Evolutionary conservation across 1,140 invertebrate genomes (phyloP).

Genomic region (Drosophila varians): DNA sequence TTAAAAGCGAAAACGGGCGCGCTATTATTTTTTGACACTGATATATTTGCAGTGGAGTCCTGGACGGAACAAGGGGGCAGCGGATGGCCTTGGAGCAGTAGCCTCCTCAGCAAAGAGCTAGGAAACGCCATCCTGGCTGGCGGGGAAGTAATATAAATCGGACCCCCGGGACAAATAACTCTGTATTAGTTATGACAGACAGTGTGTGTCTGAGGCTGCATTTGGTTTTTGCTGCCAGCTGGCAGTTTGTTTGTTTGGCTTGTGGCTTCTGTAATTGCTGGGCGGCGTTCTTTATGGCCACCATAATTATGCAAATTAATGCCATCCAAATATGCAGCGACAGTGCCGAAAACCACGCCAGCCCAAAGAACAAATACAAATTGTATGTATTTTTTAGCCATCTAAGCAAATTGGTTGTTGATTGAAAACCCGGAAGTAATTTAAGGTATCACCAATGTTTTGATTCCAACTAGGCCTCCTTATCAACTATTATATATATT

Average conservation of each 20-base stretch:
- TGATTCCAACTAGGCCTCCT: not conserved
- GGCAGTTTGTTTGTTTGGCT: conserved; percentile 5
- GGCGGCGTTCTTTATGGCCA: conserved; percentile 44
- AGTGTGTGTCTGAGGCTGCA: conserved; percentile 52
- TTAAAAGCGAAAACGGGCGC: conserved; percentile 78
- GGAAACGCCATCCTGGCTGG: conserved; percentile 45
- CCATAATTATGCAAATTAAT: conserved; percentile 61
- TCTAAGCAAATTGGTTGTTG: conserved; percentile 13
- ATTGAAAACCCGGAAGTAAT: not conserved
- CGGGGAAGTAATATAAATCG: conserved; percentile 81
- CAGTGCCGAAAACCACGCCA: not conserved
- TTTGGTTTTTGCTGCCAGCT: conserved; percentile 10
- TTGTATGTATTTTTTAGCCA: conserved; percentile 9
- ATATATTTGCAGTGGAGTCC: conserved; percentile 65
- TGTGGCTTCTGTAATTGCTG: conserved; percentile 36
- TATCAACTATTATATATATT: too few species aligned
- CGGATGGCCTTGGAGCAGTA: conserved; percentile 67
- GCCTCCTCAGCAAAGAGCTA: conserved; percentile 30
- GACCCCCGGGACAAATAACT: conserved; percentile 76
- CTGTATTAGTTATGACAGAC: conserved; percentile 77
- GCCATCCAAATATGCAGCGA: conserved; percentile 40
- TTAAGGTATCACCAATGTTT: not conserved
- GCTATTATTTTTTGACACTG: conserved; percentile 81
- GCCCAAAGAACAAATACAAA: conserved; percentile 14
- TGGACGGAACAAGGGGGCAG: too few species aligned